Base-by-base conservation (phyloP, 2,113 vertebrate genomes). In the Brachypodius melanocephalos region DNA sequence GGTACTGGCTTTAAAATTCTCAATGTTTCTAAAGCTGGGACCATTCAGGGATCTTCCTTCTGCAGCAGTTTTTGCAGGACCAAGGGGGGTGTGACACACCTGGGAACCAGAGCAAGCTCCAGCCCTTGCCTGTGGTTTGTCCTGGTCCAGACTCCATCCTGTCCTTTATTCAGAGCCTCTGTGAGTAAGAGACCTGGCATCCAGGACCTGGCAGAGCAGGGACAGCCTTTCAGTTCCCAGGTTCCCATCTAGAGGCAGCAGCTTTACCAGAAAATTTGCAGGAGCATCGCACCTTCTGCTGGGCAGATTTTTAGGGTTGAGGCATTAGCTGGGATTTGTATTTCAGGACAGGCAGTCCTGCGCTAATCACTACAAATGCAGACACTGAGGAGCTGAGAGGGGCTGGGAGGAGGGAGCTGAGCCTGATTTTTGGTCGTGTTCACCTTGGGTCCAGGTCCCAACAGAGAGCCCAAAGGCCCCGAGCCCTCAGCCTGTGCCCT, bases 371-470 rank as follows among this genome's bases (percentile, higher is more conserved):
- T 29, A 5, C 26, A 76, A 49, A 55, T 3, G 9, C 38, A 79
- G n/a, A 31, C 32, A 5, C 13, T 17, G 75, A 54, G 26, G 71
- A 45, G 71, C 29, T 69, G 14, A 46, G 65, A 57, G 18, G 29
- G 32, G 36, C 49, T 42, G 42, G 34, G 34, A 83, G 36, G 34
- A 16, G 6, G 14, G 45, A 36, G 48, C 38, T 66, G 58, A 73
- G 61, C 45, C 8, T 19, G 32, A 52, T 55, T 49, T 32, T n/a
- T 42, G n/a, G 10, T 22, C 1, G 0, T 8, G 20, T 34, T 82
- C 75, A 36, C 17, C 22, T 18, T 28, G 25, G 4, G 34, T 81
- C 58, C 11, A 7, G 13, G 34, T 84, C 65, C 29, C 26, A 76
- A 17, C 6, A 58, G 19, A 61, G 10, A 48, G 14, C 36, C 48